Evolutionary conservation across 2,113 vertebrate species (phyloP), one percentile per base, ranked within the genome.

Genomic region (Tachuris rubrigastra): DNA sequence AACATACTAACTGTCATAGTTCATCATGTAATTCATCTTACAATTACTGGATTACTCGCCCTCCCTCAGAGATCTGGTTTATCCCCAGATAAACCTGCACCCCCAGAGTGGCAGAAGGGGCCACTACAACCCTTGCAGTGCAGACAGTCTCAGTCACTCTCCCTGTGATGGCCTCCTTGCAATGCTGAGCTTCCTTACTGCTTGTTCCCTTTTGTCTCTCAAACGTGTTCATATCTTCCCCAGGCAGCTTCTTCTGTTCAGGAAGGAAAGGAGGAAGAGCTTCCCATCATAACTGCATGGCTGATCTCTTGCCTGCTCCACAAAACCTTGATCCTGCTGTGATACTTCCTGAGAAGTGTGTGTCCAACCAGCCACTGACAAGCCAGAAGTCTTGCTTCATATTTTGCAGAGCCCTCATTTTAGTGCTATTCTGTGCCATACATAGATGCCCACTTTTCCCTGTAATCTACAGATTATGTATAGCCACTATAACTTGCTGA

Each of bases 21-120:
- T 93, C 83, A 68, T 84, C 68, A 62, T 44, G 73, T 63, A 89
- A 93, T 87, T 92, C 33, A 72, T 91, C 65, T 78, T 67, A 47
- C 52, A 81, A 65, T 74, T 90, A 83, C 79, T 50, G 55, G 30
- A 65, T 92, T 92, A 84, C 68, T 81, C 72, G 55, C 52, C 42
- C 72, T 90, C 56, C 42, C 49, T 77, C 31, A 28, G 80, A 71
- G 31, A 50, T 71, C 72, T 71, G 56, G 49, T 77, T 77, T 63
- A 71, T 84, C 42, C 79, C 42, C 44, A 89, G 76, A 50, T 24
- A 71, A 66, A 83, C 17, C 41, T 92, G 50, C 30, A 12, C 33
- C 6, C 83, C 37, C 62, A 58, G 58, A 55, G 56, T 1, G 5
- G 55, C 59, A 87, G 65, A 28, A 84, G 10, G 5, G 24, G 41